These are phyloP conservation scores for Cordilura impudica DNA, from an alignment of 2,888 invertebrate genomes.

Conservation along the genomic window DNA sequence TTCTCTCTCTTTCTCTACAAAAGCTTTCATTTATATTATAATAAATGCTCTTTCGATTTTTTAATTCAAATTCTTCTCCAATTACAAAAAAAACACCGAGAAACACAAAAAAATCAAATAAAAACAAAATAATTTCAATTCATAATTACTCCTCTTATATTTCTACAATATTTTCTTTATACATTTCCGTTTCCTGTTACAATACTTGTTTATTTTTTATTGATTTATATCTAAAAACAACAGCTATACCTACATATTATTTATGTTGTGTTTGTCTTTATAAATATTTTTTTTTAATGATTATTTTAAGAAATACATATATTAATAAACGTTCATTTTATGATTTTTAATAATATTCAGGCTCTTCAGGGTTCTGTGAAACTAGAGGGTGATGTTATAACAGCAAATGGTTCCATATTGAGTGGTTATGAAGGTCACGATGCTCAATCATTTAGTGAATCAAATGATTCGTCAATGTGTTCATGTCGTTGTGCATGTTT, in stretches of 20 bases:
- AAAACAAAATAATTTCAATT: slow-evolving; percentile 23
- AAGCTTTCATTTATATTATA: slow-evolving; percentile 45
- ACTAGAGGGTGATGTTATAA: slow-evolving; percentile 97
- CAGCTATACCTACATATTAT: slow-evolving; percentile 37
- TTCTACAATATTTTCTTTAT: slow-evolving; percentile 34
- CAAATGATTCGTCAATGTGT: slow-evolving; percentile 77
- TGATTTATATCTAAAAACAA: slow-evolving; percentile 37
- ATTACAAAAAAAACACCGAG: slow-evolving; percentile 59
- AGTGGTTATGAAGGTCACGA: slow-evolving; percentile 82
- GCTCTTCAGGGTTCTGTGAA: slow-evolving; percentile 96
- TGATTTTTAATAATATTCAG: slow-evolving; percentile 79
- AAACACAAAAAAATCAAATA: slow-evolving; percentile 50
- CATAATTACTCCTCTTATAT: slow-evolving; percentile 6
- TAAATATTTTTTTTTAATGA: slow-evolving; percentile 17
- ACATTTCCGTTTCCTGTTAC: slow-evolving; percentile 58
- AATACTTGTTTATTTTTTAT: slow-evolving; percentile 46
- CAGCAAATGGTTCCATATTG: slow-evolving; percentile 93
- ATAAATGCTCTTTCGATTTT: slow-evolving; percentile 46
- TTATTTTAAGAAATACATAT: not conserved
- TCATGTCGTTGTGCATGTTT: slow-evolving; percentile 78
- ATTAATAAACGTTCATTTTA: too few species aligned
- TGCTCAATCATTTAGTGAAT: slow-evolving; percentile 74
- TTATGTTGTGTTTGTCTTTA: slow-evolving; percentile 51
- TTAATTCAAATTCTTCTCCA: slow-evolving; percentile 52
- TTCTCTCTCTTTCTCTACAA: slow-evolving; percentile 27